Percentiles rank a stretch among this genome's conserved stretches.
These are phyloP conservation scores for Taxidea taxus DNA, from an alignment of 2,113 vertebrate species.

Conservation along the genomic window DNA sequence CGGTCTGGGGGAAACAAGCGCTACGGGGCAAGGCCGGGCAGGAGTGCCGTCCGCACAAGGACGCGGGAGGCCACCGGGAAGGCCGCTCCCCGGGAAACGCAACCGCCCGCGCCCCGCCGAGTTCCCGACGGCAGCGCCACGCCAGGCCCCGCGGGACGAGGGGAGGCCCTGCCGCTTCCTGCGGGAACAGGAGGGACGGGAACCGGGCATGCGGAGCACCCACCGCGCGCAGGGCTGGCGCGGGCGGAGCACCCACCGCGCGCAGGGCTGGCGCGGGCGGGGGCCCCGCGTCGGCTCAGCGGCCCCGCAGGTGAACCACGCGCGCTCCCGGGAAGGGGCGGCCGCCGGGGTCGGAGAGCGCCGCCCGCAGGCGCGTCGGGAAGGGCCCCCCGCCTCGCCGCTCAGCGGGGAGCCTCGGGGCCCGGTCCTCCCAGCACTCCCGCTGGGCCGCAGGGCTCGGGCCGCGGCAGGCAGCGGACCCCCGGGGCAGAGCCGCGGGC, in stretches of 20 bases:
- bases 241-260: not conserved
- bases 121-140: not conserved
- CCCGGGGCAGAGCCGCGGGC: no score
- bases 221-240: not conserved
- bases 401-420: not conserved
- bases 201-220: no score
- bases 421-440: not conserved
- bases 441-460: no score
- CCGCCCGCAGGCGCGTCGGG: no score
- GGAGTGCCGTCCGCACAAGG: not conserved
- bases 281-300: not conserved
- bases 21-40: not conserved
- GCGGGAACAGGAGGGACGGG: not conserved
- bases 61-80: not conserved
- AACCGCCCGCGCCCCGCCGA: accelerated
- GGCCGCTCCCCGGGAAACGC: not conserved
- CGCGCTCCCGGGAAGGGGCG: not conserved
- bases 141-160: not conserved
- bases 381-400: not conserved
- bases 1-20: not conserved
- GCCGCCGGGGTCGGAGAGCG: not conserved
- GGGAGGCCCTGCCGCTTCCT: accelerated
- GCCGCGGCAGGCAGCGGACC: not conserved
- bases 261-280: not conserved
- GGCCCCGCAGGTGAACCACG: not conserved